Percentiles rank a stretch among this genome's conserved stretches.
Evolutionary conservation across 1,140 invertebrate genomes (phyloP).

Genomic region (Ctenoplectra terminalis): DNA sequence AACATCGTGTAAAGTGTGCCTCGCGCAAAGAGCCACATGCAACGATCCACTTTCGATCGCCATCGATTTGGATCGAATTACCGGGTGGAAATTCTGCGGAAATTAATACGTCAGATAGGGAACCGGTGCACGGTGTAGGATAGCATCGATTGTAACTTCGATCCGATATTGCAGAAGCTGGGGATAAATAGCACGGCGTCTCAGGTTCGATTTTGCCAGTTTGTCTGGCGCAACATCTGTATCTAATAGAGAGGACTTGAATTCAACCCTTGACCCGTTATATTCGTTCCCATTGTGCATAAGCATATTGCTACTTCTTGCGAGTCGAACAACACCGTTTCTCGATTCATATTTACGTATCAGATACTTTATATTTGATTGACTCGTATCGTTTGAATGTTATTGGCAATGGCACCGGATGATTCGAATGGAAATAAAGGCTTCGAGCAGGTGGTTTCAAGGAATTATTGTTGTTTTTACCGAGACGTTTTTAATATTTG

Average conservation of each 20-base stretch:
- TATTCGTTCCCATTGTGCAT: background rate
- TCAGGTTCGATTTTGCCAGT: conserved; percentile 24
- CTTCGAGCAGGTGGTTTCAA: too few species aligned
- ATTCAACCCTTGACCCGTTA: background rate
- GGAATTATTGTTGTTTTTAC: too few species aligned
- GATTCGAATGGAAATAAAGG: too few species aligned
- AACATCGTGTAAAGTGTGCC: background rate
- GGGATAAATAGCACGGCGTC: conserved; percentile 20
- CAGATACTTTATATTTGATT: background rate
- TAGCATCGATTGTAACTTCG: conserved; percentile 18
- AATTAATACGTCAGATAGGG: conserved; percentile 44
- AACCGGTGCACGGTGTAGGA: conserved; percentile 3
- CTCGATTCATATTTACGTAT: background rate
- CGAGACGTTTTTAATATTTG: too few species aligned
- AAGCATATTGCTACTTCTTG: background rate
- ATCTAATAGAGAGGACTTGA: background rate
- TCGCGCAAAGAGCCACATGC: background rate
- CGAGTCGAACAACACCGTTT: background rate
- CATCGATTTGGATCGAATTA: conserved; percentile 45
- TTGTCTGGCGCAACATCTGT: conserved; percentile 10
- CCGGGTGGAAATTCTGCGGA: conserved; percentile 36
- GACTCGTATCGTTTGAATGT: background rate
- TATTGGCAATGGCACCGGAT: too few species aligned
- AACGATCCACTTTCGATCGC: conserved; percentile 39
- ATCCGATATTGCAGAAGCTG: conserved; percentile 34